Conservation (phyloP, 2,888 invertebrate species). For the Melanotus villosus region DNA sequence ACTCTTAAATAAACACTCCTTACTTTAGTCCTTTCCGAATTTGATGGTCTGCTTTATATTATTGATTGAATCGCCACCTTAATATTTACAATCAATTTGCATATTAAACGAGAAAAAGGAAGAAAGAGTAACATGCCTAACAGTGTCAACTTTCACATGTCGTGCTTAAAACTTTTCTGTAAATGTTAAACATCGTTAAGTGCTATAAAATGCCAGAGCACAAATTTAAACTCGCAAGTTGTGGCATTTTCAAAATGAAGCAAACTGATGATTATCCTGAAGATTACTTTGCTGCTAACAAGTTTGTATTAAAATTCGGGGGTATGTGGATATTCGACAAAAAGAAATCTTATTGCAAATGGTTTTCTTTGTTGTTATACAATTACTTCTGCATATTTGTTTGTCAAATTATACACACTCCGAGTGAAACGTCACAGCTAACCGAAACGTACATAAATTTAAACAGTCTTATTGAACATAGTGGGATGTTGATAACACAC, state of each 20-base stretch:
- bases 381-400: not conserved
- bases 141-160: too few species aligned
- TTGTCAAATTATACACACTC: not conserved
- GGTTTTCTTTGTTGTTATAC: not conserved
- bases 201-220: too few species aligned
- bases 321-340: constrained; percentile 49
- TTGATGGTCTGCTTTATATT: too few species aligned
- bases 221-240: too few species aligned
- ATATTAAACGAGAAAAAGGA: too few species aligned
- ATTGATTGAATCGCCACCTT: too few species aligned
- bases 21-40: too few species aligned
- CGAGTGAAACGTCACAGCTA: not conserved
- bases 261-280: not conserved
- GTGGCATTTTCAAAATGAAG: not conserved
- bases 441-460: not conserved
- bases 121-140: too few species aligned
- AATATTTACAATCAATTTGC: too few species aligned
- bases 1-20: too few species aligned
- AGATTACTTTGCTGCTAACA: constrained; percentile 46
- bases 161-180: not conserved
- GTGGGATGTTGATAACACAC: constrained; percentile 54
- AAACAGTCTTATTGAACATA: constrained; percentile 30
- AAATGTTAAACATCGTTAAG: not conserved
- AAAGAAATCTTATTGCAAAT: constrained; percentile 9
- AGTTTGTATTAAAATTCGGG: constrained; percentile 46